phyloP scores from a whole-genome alignment of 2,797 vertebrate genomes.

The Phataginus tricuspis region DNA sequence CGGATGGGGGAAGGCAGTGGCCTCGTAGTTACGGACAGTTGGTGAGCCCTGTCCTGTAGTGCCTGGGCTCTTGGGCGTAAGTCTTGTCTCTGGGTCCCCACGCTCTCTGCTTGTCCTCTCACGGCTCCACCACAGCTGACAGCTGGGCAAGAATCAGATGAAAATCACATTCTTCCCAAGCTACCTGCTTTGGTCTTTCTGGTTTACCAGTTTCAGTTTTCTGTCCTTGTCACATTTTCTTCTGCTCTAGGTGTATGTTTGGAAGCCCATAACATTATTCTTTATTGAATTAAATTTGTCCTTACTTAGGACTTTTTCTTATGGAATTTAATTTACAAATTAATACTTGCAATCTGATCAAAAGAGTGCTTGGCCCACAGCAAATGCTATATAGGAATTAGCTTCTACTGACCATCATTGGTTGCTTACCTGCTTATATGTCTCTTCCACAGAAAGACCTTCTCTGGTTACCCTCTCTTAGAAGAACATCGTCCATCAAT shows the following conservation, averaged over 20 bases:
- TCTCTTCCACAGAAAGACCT: background rate
- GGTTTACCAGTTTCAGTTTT: background rate
- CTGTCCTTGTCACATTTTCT: background rate
- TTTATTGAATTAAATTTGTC: background rate
- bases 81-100: background rate
- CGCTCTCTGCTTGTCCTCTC: background rate
- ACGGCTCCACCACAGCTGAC: too few species aligned
- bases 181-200: background rate
- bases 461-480: background rate
- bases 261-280: background rate
- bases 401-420: background rate
- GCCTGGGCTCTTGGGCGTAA: background rate
- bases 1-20: background rate
- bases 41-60: background rate
- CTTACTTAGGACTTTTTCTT: conserved; percentile 10
- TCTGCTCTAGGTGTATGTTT: background rate
- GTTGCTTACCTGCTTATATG: background rate
- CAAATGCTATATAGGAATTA: background rate
- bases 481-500: background rate
- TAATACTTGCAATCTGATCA: background rate
- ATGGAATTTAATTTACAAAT: background rate
- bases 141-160: background rate
- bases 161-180: background rate
- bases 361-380: background rate
- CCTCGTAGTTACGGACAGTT: background rate